Evolutionary conservation across 2,113 vertebrate genomes (phyloP).

Genomic region (Paradoxurus hermaphroditus): DNA sequence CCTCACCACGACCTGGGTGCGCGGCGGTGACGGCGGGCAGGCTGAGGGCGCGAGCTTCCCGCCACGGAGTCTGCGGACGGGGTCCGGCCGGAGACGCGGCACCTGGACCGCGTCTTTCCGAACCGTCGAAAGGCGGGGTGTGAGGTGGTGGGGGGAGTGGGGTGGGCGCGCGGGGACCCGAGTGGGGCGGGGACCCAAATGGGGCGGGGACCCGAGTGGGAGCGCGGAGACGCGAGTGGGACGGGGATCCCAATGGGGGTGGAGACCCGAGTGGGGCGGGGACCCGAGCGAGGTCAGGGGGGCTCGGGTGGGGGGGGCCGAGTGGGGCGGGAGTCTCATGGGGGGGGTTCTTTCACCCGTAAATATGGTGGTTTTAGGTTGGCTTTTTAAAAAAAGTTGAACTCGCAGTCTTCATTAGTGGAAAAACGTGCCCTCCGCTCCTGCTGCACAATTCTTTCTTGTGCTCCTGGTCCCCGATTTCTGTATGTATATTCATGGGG

Average conservation of each 20-base stretch:
- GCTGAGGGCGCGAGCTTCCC: not conserved
- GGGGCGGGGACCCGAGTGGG: no score
- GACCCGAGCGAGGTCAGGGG: no score
- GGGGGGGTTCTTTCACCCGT: no score
- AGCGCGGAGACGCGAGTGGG: rapidly evolving
- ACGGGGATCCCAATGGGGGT: no score
- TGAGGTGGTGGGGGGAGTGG: not conserved
- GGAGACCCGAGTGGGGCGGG: rapidly evolving
- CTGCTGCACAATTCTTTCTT: rapidly evolving
- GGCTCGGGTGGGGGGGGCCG: rapidly evolving
- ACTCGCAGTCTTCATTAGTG: not conserved
- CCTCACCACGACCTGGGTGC: slow-evolving; percentile 83
- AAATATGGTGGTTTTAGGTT: not conserved
- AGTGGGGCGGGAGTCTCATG: not conserved
- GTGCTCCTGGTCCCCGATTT: no score
- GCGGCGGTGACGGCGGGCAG: not conserved
- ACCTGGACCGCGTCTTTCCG: no score
- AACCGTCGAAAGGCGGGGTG: not conserved
- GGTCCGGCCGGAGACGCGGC: not conserved
- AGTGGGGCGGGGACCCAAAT: no score
- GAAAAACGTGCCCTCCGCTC: rapidly evolving
- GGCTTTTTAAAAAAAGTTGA: not conserved
- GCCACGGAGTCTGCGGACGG: no score
- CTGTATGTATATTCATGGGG: not conserved
- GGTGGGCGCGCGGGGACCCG: not conserved